Conservation (phyloP, 2,797 vertebrate species). For the Alosa sapidissima region DNA sequence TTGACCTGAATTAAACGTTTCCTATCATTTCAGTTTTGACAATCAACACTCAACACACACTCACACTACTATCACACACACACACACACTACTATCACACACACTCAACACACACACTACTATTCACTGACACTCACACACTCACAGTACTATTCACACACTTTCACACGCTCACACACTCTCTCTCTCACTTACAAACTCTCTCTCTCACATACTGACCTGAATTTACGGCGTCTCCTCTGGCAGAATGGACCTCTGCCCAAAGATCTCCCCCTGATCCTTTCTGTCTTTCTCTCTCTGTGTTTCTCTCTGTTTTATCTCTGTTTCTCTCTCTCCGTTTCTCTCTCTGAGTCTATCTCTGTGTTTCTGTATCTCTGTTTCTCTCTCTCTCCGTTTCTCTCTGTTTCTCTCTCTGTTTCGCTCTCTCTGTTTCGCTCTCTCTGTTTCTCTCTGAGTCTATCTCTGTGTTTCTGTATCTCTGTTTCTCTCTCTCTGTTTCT, state of each 20-base stretch:
- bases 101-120: no score
- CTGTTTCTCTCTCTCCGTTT: background rate
- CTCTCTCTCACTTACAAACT: background rate
- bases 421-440: background rate
- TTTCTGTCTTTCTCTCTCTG: background rate
- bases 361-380: background rate
- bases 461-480: no score
- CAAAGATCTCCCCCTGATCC: background rate
- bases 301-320: background rate
- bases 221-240: no score
- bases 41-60: no score
- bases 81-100: no score
- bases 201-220: background rate
- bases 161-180: no score
- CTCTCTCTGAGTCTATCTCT: background rate
- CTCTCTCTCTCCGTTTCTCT: background rate
- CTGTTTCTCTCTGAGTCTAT: background rate
- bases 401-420: background rate
- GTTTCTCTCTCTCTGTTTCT: background rate
- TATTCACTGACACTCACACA: no score
- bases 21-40: background rate
- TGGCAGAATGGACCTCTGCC: background rate
- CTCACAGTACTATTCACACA: no score
- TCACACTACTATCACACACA: no score
- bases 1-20: background rate